Conservation (phyloP, 1,140 invertebrate genomes). For the Conus ventricosus region DNA sequence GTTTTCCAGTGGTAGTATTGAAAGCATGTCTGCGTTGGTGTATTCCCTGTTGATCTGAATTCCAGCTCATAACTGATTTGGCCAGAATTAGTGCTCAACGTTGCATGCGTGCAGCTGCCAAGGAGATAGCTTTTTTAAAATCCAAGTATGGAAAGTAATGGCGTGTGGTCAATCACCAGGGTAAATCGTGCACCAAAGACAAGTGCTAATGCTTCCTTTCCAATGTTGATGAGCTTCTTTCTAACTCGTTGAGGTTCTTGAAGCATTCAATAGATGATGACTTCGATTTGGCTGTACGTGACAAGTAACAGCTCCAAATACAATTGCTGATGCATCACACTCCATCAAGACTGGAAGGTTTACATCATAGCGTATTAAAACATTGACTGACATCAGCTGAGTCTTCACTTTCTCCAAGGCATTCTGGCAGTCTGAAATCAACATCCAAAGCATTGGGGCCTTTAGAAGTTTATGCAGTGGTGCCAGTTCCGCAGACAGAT, state of each 20-base stretch:
- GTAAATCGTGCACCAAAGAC: constrained; percentile 69
- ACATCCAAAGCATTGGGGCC: constrained; percentile 34
- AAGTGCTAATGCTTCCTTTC: constrained; percentile 75
- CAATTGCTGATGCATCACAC: constrained; percentile 57
- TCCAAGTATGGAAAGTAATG: constrained; percentile 41
- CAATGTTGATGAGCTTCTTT: constrained; percentile 75
- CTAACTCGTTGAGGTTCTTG: constrained; percentile 71
- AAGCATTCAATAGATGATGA: constrained; percentile 71
- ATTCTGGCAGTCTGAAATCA: constrained; percentile 39
- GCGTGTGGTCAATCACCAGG: constrained; percentile 68
- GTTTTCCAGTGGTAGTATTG: constrained; percentile 27
- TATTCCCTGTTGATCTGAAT: constrained; percentile 44
- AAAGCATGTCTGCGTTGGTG: constrained; percentile 50
- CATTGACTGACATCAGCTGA: constrained; percentile 26
- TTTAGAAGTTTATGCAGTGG: neutral
- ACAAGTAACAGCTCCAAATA: constrained; percentile 67
- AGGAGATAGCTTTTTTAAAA: constrained; percentile 57
- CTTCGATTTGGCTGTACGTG: constrained; percentile 60
- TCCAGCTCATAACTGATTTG: constrained; percentile 68
- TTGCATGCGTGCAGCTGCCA: constrained; percentile 68
- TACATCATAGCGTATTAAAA: constrained; percentile 62
- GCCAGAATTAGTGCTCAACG: constrained; percentile 69
- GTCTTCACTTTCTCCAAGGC: constrained; percentile 40
- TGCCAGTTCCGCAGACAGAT: too few relatives aligned
- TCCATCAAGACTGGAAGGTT: constrained; percentile 56